A percentile compares a stretch with the other conserved stretches of the same genome.
phyloP scores from a whole-genome alignment of 1,140 invertebrate species.

The Diabrotica virgifera region DNA sequence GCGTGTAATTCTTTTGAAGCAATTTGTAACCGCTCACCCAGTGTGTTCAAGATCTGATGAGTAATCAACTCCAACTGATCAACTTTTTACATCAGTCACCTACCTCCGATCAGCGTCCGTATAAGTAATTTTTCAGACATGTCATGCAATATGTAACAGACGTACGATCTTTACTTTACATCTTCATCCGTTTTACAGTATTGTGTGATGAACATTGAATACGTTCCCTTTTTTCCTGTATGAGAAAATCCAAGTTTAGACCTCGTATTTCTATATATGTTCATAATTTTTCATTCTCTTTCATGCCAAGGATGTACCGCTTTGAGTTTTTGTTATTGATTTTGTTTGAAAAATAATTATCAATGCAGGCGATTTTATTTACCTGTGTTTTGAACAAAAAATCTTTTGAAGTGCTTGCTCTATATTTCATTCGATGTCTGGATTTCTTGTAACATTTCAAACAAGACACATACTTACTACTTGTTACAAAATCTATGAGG shows the following conservation, averaged over 20 bases:
- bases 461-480: background rate
- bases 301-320: background rate
- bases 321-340: background rate
- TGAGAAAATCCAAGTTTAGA: constrained; percentile 20
- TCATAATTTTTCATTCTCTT: constrained; percentile 19
- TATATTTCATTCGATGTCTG: constrained; percentile 2
- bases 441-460: background rate
- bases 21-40: background rate
- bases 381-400: background rate
- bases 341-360: background rate
- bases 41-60: constrained; percentile 4
- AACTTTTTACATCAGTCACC: constrained; percentile 15
- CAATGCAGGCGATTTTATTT: background rate
- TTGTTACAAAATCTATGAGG: too few species aligned
- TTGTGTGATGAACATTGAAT: constrained; percentile 20
- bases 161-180: constrained; percentile 16
- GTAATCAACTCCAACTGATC: constrained; percentile 12
- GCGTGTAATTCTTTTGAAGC: background rate
- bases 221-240: constrained; percentile 13
- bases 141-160: constrained; percentile 22
- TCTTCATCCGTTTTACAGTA: constrained; percentile 22
- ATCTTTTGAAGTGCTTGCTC: background rate
- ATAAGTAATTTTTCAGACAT: constrained; percentile 16
- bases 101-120: constrained; percentile 9
- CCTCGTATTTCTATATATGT: constrained; percentile 22